A percentile compares a stretch with the other conserved stretches of the same genome.
Conservation (phyloP, 2,888 invertebrate genomes). For the Alloplasta piceator region DNA sequence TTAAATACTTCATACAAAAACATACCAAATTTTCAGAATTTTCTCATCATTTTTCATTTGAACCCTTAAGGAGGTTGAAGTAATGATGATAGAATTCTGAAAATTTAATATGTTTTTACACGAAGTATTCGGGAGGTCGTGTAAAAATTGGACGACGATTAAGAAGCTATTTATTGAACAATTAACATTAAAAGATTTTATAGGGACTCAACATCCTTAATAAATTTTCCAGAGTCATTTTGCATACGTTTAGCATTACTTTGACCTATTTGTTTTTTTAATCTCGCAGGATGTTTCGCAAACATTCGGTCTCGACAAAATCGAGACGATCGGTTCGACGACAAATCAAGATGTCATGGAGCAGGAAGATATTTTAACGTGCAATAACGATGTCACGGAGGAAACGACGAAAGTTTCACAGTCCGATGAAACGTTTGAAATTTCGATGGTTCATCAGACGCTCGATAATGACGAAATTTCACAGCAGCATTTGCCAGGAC, state of each 20-base stretch:
- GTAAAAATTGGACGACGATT: too few species aligned
- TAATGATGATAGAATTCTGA: too few species aligned
- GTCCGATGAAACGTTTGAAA: slow-evolving; percentile 64
- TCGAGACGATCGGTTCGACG: slow-evolving; percentile 69
- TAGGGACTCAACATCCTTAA: too few species aligned
- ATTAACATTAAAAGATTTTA: too few species aligned
- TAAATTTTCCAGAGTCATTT: not conserved
- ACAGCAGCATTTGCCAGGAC: slow-evolving; percentile 55
- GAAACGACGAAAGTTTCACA: slow-evolving; percentile 62
- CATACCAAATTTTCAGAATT: too few species aligned
- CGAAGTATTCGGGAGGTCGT: too few species aligned
- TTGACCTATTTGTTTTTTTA: slow-evolving; percentile 1
- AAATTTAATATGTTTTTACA: too few species aligned
- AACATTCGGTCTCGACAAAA: slow-evolving; percentile 81
- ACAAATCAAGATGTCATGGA: slow-evolving; percentile 59
- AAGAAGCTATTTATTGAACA: too few species aligned
- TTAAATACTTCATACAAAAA: too few species aligned
- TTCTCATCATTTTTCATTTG: too few species aligned
- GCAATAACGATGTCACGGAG: slow-evolving; percentile 63
- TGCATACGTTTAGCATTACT: not conserved
- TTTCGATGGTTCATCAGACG: slow-evolving; percentile 40
- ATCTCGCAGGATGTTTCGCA: slow-evolving; percentile 79
- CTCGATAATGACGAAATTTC: slow-evolving; percentile 54
- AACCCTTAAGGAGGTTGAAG: too few species aligned
- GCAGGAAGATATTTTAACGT: slow-evolving; percentile 55